Conservation (phyloP, 2,888 invertebrate species). For the Xestia rhomboidea region DNA sequence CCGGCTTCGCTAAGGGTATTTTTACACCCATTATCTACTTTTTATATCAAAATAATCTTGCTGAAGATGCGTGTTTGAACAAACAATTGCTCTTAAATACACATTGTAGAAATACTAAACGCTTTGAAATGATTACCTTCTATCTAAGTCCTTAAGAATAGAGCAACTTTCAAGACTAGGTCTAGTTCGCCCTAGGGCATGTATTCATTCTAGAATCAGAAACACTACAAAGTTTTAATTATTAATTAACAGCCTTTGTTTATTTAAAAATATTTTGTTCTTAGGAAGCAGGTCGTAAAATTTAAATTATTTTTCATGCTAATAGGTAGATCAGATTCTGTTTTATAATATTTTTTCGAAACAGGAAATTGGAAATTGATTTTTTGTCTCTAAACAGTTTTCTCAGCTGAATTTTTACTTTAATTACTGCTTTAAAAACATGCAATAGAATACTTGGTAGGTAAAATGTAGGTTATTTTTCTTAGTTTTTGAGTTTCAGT, state of each 20-base stretch:
- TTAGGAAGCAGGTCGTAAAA: background rate
- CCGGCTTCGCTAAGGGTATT: too few species aligned
- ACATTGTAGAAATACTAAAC: background rate
- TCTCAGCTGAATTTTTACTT: background rate
- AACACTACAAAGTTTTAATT: constrained; percentile 25
- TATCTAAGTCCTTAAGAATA: background rate
- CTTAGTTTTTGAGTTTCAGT: background rate
- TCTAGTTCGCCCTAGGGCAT: background rate
- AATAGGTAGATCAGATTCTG: background rate
- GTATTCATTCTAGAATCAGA: background rate
- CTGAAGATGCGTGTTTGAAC: background rate
- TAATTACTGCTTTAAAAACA: background rate
- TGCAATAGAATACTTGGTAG: background rate
- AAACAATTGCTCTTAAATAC: background rate
- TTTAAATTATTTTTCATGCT: constrained; percentile 1
- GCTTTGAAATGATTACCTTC: background rate
- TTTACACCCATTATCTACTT: background rate
- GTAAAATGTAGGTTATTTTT: background rate
- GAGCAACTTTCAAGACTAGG: background rate
- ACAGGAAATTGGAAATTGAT: background rate
- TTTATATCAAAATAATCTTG: background rate
- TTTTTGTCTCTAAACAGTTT: constrained; percentile 4
- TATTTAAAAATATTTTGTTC: background rate
- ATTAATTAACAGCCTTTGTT: constrained; percentile 1
- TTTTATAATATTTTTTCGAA: background rate